Base-by-base conservation (phyloP, 2,113 vertebrate genomes). In the Haplochromis vanheusdeni region DNA sequence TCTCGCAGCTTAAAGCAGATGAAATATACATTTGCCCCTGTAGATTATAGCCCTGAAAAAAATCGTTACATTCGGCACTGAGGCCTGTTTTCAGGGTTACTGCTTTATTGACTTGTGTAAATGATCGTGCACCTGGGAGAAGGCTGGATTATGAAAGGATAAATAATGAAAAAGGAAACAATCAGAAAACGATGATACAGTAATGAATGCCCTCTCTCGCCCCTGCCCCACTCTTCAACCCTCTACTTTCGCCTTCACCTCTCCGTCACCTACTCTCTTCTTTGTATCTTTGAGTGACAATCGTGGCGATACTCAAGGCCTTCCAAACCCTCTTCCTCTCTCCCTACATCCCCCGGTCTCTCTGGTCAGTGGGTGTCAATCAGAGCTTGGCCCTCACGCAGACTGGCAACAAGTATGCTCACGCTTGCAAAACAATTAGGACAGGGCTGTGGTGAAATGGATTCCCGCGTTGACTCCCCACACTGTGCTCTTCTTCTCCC, bases 291-390 rank as follows among this genome's bases (percentile, higher is more conserved):
- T 95, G 94, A 95, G 89, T 95, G 94, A 95, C 93, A 93, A 90
- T 92, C 47, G 31, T 16, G 33, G 91, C 60, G 87, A 92, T 89
- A 92, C 77, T 93, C 92, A 92, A 95, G 91, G 91, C 92, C 91
- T 88, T 83, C 77, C 62, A 79, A 87, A 62, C 85, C 83, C 81
- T 81, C 81, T 83, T 81, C 81, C 47, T 79, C 79, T 77, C 80
- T 87, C 82, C 85, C 70, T 85, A 80, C 83, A 86, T 87, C 87
- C 85, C 86, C 55, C 2, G 83, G 87, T 92, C 91, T 97, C 96
- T 96, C 92, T 73, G 95, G 97, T 97, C 97, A 98, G 97, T 96
- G 97, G 96, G 95, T 98, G 97, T 97, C 97, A 98, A 97, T 98
- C 97, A 98, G 92, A 92, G 91, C 93, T 95, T 91, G 94, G 96